phyloP scores from a whole-genome alignment of 1,140 invertebrate species.

The Macrobrachium rosenbergii region DNA sequence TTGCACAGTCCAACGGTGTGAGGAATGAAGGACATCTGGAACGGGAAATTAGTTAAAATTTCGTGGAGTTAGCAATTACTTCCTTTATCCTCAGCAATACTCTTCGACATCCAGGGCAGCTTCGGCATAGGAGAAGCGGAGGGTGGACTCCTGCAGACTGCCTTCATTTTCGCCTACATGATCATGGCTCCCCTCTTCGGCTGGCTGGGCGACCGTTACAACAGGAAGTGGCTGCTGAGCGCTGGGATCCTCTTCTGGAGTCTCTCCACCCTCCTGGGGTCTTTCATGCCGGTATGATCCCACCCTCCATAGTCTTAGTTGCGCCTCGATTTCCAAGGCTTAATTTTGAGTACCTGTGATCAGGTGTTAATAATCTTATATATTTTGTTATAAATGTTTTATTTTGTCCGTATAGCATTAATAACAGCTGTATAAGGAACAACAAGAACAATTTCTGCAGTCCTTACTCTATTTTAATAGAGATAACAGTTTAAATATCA shows the following conservation, averaged over 20 bases:
- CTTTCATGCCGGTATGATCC: slow-evolving; percentile 84
- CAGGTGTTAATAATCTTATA: too few relatives aligned
- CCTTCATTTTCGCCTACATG: slow-evolving; percentile 97
- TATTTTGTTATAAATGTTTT: too few relatives aligned
- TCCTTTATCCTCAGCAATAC: slow-evolving; percentile 80
- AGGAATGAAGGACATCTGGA: too few relatives aligned
- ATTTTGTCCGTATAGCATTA: too few relatives aligned
- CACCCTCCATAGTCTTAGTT: background rate
- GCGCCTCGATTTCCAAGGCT: background rate
- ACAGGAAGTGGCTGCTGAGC: slow-evolving; percentile 89
- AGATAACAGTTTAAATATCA: too few relatives aligned
- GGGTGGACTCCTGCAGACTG: slow-evolving; percentile 93
- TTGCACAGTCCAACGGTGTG: too few relatives aligned
- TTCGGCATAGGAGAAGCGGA: slow-evolving; percentile 82
- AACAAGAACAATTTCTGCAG: too few relatives aligned
- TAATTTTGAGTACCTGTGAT: too few relatives aligned
- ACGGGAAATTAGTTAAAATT: too few relatives aligned
- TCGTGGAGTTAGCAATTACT: background rate
- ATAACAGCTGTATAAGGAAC: too few relatives aligned
- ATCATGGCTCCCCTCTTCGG: slow-evolving; percentile 97
- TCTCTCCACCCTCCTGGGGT: slow-evolving; percentile 90
- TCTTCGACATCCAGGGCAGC: slow-evolving; percentile 82
- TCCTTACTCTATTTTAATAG: too few relatives aligned
- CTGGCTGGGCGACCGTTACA: slow-evolving; percentile 96
- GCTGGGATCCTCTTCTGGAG: slow-evolving; percentile 94